Conservation (phyloP, 2,888 invertebrate genomes). For the Endotricha flammealis region DNA sequence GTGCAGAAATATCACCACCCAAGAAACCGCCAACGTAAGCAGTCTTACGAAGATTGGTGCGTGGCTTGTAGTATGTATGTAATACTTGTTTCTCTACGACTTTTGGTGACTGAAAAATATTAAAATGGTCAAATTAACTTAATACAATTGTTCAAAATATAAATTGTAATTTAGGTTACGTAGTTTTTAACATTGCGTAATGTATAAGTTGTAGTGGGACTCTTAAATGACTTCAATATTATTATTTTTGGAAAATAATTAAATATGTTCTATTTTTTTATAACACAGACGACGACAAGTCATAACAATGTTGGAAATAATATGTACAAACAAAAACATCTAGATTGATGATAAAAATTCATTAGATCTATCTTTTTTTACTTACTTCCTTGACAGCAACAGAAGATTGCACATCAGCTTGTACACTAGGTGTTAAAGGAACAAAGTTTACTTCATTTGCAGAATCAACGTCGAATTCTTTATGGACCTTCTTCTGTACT, state of each 20-base stretch:
- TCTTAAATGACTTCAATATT: too few relatives aligned
- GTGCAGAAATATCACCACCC: slow-evolving; percentile 34
- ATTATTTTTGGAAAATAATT: too few relatives aligned
- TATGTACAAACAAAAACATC: too few relatives aligned
- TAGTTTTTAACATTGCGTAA: too few relatives aligned
- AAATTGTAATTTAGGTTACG: too few relatives aligned
- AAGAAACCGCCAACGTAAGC: slow-evolving; percentile 53
- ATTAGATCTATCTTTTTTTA: slow-evolving; percentile 27
- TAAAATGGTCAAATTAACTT: too few relatives aligned
- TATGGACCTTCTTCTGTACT: slow-evolving; percentile 35
- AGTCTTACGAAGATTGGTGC: slow-evolving; percentile 48
- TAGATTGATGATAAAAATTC: too few relatives aligned
- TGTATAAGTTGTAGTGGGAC: too few relatives aligned
- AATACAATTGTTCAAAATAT: too few relatives aligned
- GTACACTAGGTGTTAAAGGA: slow-evolving; percentile 23
- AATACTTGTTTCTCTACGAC: slow-evolving; percentile 46
- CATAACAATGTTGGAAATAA: too few relatives aligned
- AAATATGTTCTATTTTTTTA: too few relatives aligned
- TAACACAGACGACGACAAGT: too few relatives aligned
- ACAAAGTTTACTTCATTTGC: slow-evolving; percentile 45
- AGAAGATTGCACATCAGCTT: slow-evolving; percentile 30
- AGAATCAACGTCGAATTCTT: slow-evolving; percentile 40
- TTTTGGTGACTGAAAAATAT: slow-evolving; percentile 41
- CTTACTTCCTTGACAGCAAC: slow-evolving; percentile 62
- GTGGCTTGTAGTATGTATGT: slow-evolving; percentile 50